These are phyloP conservation scores for Mesorhabditis belari DNA, from an alignment of 2,888 invertebrate species.

Conservation along the genomic window DNA sequence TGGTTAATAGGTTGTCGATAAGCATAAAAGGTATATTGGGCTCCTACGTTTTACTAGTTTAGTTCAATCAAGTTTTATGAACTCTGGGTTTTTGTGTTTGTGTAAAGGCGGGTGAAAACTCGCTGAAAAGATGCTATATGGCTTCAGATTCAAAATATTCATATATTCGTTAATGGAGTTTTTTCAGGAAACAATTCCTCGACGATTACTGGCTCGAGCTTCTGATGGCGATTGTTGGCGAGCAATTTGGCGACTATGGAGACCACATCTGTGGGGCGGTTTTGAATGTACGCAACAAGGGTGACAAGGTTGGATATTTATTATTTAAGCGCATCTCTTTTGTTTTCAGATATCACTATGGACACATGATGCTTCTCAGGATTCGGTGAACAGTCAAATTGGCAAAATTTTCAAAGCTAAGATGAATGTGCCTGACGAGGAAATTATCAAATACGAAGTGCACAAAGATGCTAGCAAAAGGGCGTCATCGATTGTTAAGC, in stretches of 20 bases:
- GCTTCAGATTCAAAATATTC: too few relatives aligned
- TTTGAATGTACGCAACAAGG: constrained; percentile 82
- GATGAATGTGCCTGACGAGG: constrained; percentile 39
- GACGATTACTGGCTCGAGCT: constrained; percentile 52
- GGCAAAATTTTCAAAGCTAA: constrained; percentile 46
- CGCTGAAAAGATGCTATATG: too few relatives aligned
- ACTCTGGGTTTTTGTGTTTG: too few relatives aligned
- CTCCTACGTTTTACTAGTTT: too few relatives aligned
- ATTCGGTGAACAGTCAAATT: constrained; percentile 57
- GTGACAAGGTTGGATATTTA: constrained; percentile 77
- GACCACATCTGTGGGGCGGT: constrained; percentile 94
- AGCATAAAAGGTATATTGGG: too few relatives aligned
- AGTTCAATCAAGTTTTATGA: too few relatives aligned
- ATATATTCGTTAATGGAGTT: too few relatives aligned
- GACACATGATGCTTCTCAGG: constrained; percentile 77
- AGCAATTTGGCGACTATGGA: constrained; percentile 74
- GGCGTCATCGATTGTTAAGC: constrained; percentile 47
- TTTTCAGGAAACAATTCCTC: constrained; percentile 34
- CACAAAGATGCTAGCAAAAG: constrained; percentile 49
- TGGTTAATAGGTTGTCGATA: too few relatives aligned
- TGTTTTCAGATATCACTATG: constrained; percentile 69
- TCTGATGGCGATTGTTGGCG: constrained; percentile 74
- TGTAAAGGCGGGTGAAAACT: too few relatives aligned
- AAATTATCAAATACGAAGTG: constrained; percentile 39
- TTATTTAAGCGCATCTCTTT: constrained; percentile 49